phyloP scores from a whole-genome alignment of 2,888 invertebrate genomes.

The Agelastica alni region DNA sequence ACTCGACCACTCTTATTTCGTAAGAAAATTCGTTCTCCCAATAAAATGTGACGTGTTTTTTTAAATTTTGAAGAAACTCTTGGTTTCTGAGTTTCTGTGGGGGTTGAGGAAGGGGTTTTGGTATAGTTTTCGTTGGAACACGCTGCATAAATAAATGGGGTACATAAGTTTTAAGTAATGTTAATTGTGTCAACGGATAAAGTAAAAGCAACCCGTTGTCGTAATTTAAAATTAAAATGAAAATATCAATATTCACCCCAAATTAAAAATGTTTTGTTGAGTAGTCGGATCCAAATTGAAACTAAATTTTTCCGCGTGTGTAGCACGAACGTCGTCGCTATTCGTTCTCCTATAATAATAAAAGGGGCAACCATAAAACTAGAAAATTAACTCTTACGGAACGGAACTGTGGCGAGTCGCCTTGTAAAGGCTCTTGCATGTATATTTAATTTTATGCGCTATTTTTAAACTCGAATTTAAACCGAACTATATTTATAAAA shows the following conservation, averaged over 20 bases:
- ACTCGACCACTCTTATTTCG: too few relatives aligned
- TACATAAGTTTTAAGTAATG: too few relatives aligned
- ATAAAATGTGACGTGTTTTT: too few relatives aligned
- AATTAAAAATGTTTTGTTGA: background rate
- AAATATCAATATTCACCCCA: background rate
- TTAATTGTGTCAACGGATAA: too few relatives aligned
- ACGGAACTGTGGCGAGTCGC: conserved; percentile 18
- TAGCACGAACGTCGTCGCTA: background rate
- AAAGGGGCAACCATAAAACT: conserved; percentile 19
- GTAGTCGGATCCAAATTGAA: background rate
- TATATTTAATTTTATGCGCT: conserved; percentile 45
- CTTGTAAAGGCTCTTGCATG: conserved; percentile 43
- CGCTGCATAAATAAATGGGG: too few relatives aligned
- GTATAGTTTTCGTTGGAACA: too few relatives aligned
- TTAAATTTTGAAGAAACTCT: too few relatives aligned
- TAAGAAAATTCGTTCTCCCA: too few relatives aligned
- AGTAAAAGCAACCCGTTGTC: too few relatives aligned
- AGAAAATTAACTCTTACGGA: conserved; percentile 40
- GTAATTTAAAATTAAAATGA: too few relatives aligned
- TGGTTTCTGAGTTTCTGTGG: too few relatives aligned
- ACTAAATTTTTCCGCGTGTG: background rate
- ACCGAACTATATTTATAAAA: conserved; percentile 46
- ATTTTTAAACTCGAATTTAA: conserved; percentile 36
- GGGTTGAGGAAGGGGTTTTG: too few relatives aligned
- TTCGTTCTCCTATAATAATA: background rate